Evolutionary conservation across 2,113 vertebrate genomes (phyloP).

Genomic region (Onychostruthus taczanowskii): DNA sequence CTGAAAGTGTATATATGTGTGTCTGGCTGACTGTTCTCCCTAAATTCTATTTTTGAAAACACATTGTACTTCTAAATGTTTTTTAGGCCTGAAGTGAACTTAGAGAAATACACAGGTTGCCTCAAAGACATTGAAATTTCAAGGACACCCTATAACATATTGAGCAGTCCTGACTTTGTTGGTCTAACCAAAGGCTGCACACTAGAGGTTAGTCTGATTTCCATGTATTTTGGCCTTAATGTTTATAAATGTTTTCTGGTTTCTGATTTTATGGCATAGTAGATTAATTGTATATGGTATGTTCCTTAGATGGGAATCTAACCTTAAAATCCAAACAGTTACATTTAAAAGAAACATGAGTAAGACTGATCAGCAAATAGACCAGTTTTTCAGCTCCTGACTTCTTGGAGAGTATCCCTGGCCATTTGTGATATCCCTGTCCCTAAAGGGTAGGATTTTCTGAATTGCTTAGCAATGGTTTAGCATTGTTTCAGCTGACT

Average conservation of each 20-base stretch:
- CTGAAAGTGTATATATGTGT: background rate
- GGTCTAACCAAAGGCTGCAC: slow-evolving; percentile 93
- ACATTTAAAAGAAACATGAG: background rate
- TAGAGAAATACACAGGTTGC: slow-evolving; percentile 89
- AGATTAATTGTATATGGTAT: background rate
- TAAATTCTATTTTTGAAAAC: background rate
- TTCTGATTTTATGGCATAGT: background rate
- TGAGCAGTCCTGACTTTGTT: slow-evolving; percentile 92
- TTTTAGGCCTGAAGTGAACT: slow-evolving; percentile 87
- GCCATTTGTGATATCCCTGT: background rate
- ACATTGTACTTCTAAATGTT: background rate
- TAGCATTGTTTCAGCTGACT: background rate
- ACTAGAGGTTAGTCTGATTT: slow-evolving; percentile 81
- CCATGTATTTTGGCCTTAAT: background rate
- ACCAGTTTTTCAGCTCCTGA: background rate
- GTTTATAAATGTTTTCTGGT: background rate
- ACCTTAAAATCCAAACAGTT: background rate
- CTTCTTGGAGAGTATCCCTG: background rate
- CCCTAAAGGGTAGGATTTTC: background rate
- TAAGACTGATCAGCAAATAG: background rate
- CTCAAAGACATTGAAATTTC: slow-evolving; percentile 96
- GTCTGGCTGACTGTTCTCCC: background rate
- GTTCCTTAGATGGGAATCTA: background rate
- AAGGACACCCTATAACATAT: slow-evolving; percentile 90
- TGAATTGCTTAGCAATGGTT: background rate